phyloP scores from a whole-genome alignment of 2,113 vertebrate species.

The Cyprinodon brontotheroides region DNA sequence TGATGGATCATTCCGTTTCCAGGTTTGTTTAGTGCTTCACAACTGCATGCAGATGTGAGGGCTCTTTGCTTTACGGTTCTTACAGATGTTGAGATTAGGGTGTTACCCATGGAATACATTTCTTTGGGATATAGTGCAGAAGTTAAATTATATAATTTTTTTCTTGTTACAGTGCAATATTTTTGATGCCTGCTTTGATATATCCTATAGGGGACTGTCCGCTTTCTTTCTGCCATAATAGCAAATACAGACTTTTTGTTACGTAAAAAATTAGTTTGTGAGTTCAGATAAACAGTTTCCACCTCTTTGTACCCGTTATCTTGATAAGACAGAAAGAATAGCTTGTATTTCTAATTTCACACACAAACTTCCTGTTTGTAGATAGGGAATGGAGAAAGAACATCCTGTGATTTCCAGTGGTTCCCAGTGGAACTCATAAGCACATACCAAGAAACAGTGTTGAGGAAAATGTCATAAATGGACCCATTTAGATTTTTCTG shows the following conservation, averaged over 20 bases:
- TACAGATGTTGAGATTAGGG: conserved; percentile 32
- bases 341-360: conserved; percentile 41
- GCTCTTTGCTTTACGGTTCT: conserved; percentile 15
- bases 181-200: not conserved
- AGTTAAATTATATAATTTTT: not conserved
- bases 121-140: conserved; percentile 8
- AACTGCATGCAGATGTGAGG: conserved; percentile 68
- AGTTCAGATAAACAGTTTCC: conserved; percentile 10
- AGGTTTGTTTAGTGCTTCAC: conserved; percentile 59
- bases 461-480: conserved; percentile 39
- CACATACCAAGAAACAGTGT: conserved; percentile 39
- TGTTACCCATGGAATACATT: conserved; percentile 20
- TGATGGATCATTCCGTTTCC: conserved; percentile 48
- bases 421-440: conserved; percentile 26
- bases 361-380: conserved; percentile 44
- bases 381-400: conserved; percentile 42
- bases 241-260: conserved; percentile 13
- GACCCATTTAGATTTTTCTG: conserved; percentile 21
- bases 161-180: conserved; percentile 2
- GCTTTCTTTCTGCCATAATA: not conserved
- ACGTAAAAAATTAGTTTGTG: not conserved
- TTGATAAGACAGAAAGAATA: conserved; percentile 41
- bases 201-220: not conserved
- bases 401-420: conserved; percentile 44
- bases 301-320: not conserved